Evolutionary conservation across 1,140 invertebrate species (phyloP), one percentile per base, ranked within the genome.

Genomic region (Drosophila malerkotliana): DNA sequence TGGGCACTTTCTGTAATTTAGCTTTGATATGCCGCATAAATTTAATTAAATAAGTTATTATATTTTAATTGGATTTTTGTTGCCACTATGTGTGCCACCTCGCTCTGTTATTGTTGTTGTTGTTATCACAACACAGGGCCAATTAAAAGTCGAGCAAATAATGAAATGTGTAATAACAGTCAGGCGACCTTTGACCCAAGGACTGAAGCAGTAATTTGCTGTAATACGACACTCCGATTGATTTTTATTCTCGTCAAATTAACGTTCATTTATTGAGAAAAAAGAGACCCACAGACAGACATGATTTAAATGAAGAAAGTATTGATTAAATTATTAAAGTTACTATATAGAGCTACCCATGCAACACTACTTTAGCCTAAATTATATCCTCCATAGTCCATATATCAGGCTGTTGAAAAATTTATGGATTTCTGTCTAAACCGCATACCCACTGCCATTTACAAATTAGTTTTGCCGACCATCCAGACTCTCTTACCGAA

Each of bases 41-140:
- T 87, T 87, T 87, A 85, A 85, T 85, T 81, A 85, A 87, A 85
- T 77, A 85, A 81, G 63, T 81, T 85, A 85, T 85, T 87, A 87
- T 77, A 74, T 63, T 87, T 81, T 87, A 85, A 85, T 85, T 87
- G 81, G 73, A 81, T 87, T 66, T 71, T 81, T 87, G 72, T 82
- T 71, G 73, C 30, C 67, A 78, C 78, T 69, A 9, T 10, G 32
- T 34, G 12, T 77, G 56, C 39, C 37, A 39, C 66, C 62, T 68
- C 62, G 6, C 18, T 14, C 26, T 26, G 8, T 12, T 24, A 3
- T 32, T 61, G 34, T 26, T 61, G 26, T 26, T 15, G 18, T 73
- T 63, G 61, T 54, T 41, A 64, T 66, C 30, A 66, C 57, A 45
- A 18, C 52, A 44, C 28, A 41, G 47, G 48, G 1, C 72, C 53